Conservation (phyloP, 2,797 vertebrate species). For the Rhabdophis nuchalis region DNA sequence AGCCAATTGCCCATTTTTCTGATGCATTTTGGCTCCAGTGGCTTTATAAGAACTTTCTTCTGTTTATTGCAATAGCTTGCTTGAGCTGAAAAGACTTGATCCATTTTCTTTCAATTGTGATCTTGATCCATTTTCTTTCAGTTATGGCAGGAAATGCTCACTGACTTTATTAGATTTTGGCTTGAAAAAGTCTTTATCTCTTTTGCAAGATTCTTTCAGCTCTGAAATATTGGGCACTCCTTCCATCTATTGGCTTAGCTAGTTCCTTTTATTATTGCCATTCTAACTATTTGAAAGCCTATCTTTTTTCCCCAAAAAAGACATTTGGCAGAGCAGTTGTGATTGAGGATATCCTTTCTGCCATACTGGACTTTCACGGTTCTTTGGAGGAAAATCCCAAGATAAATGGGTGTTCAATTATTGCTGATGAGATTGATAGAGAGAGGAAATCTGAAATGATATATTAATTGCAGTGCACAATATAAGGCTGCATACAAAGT, state of each 20-base stretch:
- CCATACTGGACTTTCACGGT: neutral
- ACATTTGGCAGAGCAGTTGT: neutral
- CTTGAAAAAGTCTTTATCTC: neutral
- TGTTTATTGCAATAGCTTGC: neutral
- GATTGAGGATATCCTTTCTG: neutral
- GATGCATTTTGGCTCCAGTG: neutral
- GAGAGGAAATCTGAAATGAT: neutral
- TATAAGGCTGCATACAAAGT: too few species aligned
- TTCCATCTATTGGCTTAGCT: neutral
- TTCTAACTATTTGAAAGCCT: neutral
- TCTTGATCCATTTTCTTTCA: neutral
- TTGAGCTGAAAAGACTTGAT: neutral
- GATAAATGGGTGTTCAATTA: neutral
- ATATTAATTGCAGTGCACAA: neutral
- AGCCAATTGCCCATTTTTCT: neutral
- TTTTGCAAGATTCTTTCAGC: neutral
- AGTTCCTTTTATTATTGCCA: neutral
- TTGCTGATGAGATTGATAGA: neutral
- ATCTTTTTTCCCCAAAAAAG: neutral
- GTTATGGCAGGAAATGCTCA: neutral
- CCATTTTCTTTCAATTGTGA: neutral
- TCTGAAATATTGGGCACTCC: neutral
- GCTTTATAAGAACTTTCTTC: neutral
- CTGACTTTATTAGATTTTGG: neutral
- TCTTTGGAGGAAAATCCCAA: neutral